Percentiles rank a stretch among this genome's conserved stretches.
phyloP scores from a whole-genome alignment of 2,888 invertebrate genomes.

The Heliconius hortense region DNA sequence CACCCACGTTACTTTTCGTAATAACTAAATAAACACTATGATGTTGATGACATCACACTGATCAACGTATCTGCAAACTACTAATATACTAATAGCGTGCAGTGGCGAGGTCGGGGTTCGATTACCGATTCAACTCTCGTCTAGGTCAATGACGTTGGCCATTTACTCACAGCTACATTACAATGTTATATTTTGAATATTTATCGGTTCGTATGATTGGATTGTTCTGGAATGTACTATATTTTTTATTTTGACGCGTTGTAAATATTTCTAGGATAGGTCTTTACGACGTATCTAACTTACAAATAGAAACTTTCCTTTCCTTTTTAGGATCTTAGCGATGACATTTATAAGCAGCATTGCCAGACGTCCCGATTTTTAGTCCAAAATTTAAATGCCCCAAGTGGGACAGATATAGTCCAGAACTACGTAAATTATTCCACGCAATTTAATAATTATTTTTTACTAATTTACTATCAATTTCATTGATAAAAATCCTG shows the following conservation, averaged over 20 bases:
- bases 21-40: conserved; percentile 14
- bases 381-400: no score
- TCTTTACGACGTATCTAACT: background rate
- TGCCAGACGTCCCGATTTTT: no score
- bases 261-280: no score
- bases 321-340: no score
- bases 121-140: conserved; percentile 56
- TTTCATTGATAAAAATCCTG: no score
- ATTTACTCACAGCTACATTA: conserved; percentile 40
- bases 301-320: background rate
- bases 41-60: conserved; percentile 40
- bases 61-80: conserved; percentile 13
- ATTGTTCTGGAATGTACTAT: background rate
- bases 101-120: conserved; percentile 46
- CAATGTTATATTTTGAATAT: conserved; percentile 32
- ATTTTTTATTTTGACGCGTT: background rate
- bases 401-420: no score
- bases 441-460: no score
- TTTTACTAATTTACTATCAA: no score
- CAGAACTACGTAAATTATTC: no score
- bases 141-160: conserved; percentile 55
- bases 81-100: conserved; percentile 19
- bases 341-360: no score
- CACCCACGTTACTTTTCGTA: conserved; percentile 27
- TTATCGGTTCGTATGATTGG: conserved; percentile 5